A percentile compares a stretch with the other conserved stretches of the same genome.
phyloP scores from a whole-genome alignment of 2,113 vertebrate species.

The Diphyllodes magnificus region DNA sequence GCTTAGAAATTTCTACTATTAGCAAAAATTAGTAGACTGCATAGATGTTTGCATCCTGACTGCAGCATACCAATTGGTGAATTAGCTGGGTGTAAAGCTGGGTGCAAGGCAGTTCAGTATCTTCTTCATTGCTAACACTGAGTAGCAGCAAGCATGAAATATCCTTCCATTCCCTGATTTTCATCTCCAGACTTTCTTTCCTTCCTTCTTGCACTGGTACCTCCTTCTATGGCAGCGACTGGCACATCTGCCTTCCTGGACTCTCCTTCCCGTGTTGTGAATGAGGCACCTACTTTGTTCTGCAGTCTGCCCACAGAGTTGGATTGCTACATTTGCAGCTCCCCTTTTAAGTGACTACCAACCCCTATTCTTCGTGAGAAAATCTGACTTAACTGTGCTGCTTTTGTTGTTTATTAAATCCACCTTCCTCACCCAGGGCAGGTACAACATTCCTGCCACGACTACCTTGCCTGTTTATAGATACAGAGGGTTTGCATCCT shows the following conservation, averaged over 20 bases:
- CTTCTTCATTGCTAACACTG: background rate
- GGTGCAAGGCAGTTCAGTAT: background rate
- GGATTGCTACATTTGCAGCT: background rate
- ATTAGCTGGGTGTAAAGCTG: background rate
- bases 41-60: background rate
- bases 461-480: background rate
- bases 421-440: accelerated
- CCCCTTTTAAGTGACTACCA: background rate
- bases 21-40: background rate
- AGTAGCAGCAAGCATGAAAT: background rate
- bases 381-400: background rate
- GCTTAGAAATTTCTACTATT: background rate
- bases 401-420: background rate
- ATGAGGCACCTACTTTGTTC: background rate
- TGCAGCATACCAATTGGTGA: background rate
- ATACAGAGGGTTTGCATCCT: background rate
- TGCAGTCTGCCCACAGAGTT: background rate
- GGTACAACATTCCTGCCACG: background rate
- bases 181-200: background rate
- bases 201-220: background rate
- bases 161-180: background rate
- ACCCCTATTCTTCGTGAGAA: background rate
- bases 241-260: accelerated
- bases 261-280: background rate
- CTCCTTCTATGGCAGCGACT: background rate